These are phyloP conservation scores for Saguinus imperator DNA, from an alignment of 2,113 vertebrate species.

Conservation along the genomic window DNA sequence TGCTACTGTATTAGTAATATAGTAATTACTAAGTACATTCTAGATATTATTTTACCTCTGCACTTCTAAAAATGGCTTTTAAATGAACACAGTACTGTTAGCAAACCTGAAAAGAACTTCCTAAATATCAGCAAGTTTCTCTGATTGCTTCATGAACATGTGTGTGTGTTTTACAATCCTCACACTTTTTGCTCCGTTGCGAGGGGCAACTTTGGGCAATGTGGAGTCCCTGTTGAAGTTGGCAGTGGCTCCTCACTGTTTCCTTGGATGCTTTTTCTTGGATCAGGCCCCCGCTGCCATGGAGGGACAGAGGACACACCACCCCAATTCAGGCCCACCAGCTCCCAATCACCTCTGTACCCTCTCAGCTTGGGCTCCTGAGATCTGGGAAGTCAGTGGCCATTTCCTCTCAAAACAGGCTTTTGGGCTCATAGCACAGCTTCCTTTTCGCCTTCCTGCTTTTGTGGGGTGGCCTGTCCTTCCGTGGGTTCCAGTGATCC, in stretches of 20 bases:
- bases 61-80: not conserved
- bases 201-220: not conserved
- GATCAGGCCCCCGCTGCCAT: not conserved
- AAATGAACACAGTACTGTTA: not conserved
- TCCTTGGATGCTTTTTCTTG: not conserved
- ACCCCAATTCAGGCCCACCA: not conserved
- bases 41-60: not conserved
- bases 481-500: constrained; percentile 42
- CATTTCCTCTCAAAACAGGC: constrained; percentile 2
- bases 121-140: not conserved
- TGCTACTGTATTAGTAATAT: not conserved
- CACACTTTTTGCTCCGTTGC: not conserved
- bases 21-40: not conserved
- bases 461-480: not conserved
- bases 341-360: not conserved
- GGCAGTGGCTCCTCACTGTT: not conserved
- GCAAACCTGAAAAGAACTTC: not conserved
- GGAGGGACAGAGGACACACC: not conserved
- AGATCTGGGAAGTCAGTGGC: not conserved
- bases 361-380: not conserved
- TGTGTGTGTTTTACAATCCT: not conserved
- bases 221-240: not conserved
- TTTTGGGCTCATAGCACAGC: not conserved
- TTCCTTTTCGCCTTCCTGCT: not conserved
- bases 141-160: not conserved